phyloP scores from a whole-genome alignment of 2,797 vertebrate genomes.

The Megaceryle alcyon region DNA sequence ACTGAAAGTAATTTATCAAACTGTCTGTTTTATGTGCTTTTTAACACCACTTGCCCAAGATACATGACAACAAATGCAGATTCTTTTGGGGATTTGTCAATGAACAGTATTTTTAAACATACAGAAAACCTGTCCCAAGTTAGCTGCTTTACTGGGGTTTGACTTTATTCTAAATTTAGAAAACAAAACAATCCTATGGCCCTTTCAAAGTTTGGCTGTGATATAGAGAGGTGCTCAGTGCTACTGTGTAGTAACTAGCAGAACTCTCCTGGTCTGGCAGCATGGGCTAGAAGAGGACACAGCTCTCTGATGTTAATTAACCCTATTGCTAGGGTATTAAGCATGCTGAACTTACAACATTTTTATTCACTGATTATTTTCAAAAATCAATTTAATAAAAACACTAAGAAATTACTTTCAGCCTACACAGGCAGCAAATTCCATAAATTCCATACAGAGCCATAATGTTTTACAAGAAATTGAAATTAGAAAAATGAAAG shows the following conservation, averaged over 20 bases:
- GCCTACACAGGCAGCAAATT: neutral
- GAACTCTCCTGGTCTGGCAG: neutral
- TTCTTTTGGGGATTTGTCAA: neutral
- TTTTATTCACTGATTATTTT: neutral
- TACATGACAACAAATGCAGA: neutral
- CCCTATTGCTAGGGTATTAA: neutral
- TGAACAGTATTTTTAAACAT: neutral
- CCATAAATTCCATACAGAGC: neutral
- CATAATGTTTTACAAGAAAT: neutral
- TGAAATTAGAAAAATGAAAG: neutral
- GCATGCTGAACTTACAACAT: neutral
- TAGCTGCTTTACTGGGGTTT: neutral
- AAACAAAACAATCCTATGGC: neutral
- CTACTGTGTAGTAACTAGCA: neutral
- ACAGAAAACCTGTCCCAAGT: neutral
- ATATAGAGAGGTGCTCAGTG: neutral
- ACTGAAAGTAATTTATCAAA: neutral
- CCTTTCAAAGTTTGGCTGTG: neutral
- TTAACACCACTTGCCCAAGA: neutral
- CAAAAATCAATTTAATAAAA: neutral
- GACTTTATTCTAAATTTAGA: neutral
- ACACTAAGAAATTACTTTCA: neutral
- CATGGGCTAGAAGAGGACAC: neutral
- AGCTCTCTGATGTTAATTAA: neutral
- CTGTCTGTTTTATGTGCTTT: neutral